These are phyloP conservation scores for Stenodema calcarata DNA, from an alignment of 2,888 invertebrate genomes.

Conservation along the genomic window DNA sequence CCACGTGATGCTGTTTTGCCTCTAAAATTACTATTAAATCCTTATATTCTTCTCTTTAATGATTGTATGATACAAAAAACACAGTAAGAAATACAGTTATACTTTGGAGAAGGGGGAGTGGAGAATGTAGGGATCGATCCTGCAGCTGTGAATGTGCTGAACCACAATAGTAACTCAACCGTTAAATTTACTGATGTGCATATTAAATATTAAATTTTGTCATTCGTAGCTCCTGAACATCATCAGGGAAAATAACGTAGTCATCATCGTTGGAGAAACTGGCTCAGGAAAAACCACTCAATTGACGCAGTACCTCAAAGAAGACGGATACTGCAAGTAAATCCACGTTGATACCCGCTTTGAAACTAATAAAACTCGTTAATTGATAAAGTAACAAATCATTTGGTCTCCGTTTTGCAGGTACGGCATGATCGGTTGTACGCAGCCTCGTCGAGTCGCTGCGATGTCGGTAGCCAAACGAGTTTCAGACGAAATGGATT, in stretches of 20 bases:
- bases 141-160: too few relatives aligned
- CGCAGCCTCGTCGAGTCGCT: conserved; percentile 95
- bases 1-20: too few relatives aligned
- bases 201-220: too few relatives aligned
- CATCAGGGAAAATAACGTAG: conserved; percentile 90
- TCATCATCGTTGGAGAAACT: conserved; percentile 94
- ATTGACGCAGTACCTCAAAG: conserved; percentile 94
- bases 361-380: neutral
- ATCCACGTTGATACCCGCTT: neutral
- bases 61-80: too few relatives aligned
- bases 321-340: conserved; percentile 90
- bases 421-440: conserved; percentile 95
- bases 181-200: too few relatives aligned
- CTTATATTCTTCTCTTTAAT: too few relatives aligned
- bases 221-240: conserved; percentile 74
- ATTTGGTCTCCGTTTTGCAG: conserved; percentile 62
- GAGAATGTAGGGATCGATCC: too few relatives aligned
- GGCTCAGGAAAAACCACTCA: conserved; percentile 98
- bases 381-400: neutral
- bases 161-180: too few relatives aligned
- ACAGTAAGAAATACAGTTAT: too few relatives aligned
- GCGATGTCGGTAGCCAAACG: conserved; percentile 99
- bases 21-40: too few relatives aligned
- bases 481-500: conserved; percentile 97
- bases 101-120: too few relatives aligned